Evolutionary conservation across 2,797 vertebrate species (phyloP).

Genomic region (Meda fulgida): DNA sequence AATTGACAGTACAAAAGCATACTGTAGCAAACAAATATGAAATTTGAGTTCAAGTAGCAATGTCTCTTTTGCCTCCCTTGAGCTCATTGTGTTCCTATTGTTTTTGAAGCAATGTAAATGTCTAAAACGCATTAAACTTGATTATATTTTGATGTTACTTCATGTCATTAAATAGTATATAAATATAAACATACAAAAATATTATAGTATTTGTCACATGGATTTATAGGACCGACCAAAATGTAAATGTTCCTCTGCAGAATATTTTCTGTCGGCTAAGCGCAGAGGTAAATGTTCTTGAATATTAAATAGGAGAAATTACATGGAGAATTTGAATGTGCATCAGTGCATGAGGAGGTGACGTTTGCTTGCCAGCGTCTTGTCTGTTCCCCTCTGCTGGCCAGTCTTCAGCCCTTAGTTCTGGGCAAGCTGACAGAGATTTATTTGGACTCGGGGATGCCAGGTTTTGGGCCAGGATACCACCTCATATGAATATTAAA

Average conservation of each 20-base stretch:
- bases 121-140: background rate
- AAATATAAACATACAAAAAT: background rate
- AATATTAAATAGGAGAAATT: no score
- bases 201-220: background rate
- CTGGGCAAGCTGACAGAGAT: constrained; percentile 33
- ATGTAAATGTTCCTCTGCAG: background rate
- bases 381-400: constrained; percentile 44
- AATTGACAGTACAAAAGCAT: background rate
- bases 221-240: background rate
- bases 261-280: background rate
- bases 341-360: constrained; percentile 18
- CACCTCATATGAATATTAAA: constrained; percentile 26
- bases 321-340: constrained; percentile 32
- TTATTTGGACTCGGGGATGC: constrained; percentile 6
- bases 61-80: background rate
- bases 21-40: background rate
- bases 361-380: constrained; percentile 3
- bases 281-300: constrained; percentile 3
- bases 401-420: constrained; percentile 36
- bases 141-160: background rate
- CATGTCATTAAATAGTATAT: background rate
- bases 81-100: background rate
- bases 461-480: background rate
- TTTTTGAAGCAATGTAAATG: background rate
- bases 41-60: background rate